Conservation (phyloP, 2,113 vertebrate species). For the Oplegnathus fasciatus region DNA sequence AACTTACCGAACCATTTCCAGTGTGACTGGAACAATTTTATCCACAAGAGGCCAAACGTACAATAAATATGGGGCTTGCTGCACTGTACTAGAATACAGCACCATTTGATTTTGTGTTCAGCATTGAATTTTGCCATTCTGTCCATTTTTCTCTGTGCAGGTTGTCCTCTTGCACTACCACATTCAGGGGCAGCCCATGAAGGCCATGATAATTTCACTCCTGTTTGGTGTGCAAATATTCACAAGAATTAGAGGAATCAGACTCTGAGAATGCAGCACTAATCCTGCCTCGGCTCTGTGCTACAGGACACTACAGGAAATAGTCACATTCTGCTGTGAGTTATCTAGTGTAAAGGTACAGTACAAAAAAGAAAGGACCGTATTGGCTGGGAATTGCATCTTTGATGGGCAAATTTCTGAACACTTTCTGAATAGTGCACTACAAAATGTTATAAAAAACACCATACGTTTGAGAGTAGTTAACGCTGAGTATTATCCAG, state of each 20-base stretch:
- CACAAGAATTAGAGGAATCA: conserved; percentile 6
- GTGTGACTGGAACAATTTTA: rapidly evolving
- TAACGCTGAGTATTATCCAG: neutral
- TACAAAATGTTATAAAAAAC: neutral
- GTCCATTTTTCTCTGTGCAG: neutral
- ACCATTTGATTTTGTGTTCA: neutral
- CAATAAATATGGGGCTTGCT: neutral
- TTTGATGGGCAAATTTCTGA: neutral
- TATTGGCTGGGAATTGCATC: neutral
- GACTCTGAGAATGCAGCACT: neutral
- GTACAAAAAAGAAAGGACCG: neutral
- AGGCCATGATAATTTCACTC: neutral
- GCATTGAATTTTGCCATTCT: neutral
- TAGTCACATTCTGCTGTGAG: neutral
- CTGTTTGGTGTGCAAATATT: conserved; percentile 3
- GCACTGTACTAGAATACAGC: neutral
- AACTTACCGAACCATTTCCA: neutral
- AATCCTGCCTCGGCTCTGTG: conserved; percentile 22
- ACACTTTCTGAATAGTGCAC: neutral
- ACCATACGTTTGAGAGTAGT: neutral
- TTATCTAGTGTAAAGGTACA: conserved; percentile 9
- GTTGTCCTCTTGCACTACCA: neutral
- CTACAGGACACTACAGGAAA: neutral
- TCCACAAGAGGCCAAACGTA: neutral
- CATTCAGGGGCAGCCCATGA: neutral